Percentiles rank a stretch among this genome's conserved stretches.
phyloP scores from a whole-genome alignment of 2,888 invertebrate species.

The Lissocephala sabroskyi region DNA sequence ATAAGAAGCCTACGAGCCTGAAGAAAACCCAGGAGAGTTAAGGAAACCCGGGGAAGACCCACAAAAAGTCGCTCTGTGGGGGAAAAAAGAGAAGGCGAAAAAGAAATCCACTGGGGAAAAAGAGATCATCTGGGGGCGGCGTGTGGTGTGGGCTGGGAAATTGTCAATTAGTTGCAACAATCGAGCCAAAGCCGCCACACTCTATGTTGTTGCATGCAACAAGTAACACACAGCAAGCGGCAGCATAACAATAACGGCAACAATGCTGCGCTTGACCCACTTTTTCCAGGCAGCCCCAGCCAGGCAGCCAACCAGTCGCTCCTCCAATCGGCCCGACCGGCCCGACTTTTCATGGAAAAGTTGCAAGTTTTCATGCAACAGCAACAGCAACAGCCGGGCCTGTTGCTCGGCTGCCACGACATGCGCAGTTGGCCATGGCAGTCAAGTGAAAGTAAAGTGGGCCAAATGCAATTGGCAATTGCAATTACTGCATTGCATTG shows the following conservation, averaged over 20 bases:
- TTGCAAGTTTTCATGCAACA: conserved; percentile 56
- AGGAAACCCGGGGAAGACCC: neutral
- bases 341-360: conserved; percentile 40
- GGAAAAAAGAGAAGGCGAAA: too few species aligned
- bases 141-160: conserved; percentile 34
- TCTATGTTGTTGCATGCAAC: conserved; percentile 44
- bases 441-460: conserved; percentile 70
- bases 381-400: conserved; percentile 19
- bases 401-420: neutral
- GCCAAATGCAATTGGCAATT: conserved; percentile 52
- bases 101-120: too few species aligned
- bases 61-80: too few species aligned
- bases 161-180: conserved; percentile 50
- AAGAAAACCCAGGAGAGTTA: too few species aligned
- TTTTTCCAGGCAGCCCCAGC: conserved; percentile 55
- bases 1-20: too few species aligned
- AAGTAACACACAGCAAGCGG: conserved; percentile 31
- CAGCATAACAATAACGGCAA: conserved; percentile 34
- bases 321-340: conserved; percentile 31
- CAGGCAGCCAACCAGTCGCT: conserved; percentile 10
- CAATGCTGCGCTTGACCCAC: conserved; percentile 68
- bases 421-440: conserved; percentile 17
- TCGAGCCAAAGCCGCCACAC: conserved; percentile 8
- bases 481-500: neutral
- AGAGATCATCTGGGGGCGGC: too few species aligned